A percentile compares a stretch with the other conserved stretches of the same genome.
Conservation (phyloP, 1,140 invertebrate species). For the Eumeta japonica region DNA sequence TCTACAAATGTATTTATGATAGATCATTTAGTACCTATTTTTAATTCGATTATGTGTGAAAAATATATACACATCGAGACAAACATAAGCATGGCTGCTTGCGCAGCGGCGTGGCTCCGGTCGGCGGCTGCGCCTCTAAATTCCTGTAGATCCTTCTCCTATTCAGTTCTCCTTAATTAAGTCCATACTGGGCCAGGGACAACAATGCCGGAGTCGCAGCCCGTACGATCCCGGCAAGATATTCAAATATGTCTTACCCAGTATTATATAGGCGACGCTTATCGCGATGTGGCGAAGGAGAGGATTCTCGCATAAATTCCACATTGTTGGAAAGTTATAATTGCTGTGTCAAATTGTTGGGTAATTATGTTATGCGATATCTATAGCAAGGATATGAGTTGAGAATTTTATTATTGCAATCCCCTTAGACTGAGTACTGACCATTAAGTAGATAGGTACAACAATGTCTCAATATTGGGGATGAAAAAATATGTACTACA, state of each 20-base stretch:
- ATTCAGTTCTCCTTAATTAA: conserved; percentile 49
- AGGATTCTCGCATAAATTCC: neutral
- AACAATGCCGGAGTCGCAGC: conserved; percentile 35
- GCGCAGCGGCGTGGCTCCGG: too few species aligned
- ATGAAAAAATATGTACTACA: too few species aligned
- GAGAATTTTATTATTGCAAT: too few species aligned
- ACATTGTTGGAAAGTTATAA: conserved; percentile 4
- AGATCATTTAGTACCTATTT: too few species aligned
- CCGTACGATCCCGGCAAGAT: conserved; percentile 43
- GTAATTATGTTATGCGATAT: neutral
- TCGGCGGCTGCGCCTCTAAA: conserved; percentile 26
- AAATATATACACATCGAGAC: too few species aligned
- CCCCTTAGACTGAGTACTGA: too few species aligned
- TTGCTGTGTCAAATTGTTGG: conserved; percentile 6
- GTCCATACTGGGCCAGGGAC: conserved; percentile 47
- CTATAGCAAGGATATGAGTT: neutral
- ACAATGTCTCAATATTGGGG: too few species aligned
- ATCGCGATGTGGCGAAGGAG: conserved; percentile 16
- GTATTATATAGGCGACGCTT: conserved; percentile 44
- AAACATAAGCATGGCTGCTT: too few species aligned
- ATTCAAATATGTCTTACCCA: conserved; percentile 54
- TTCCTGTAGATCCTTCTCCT: conserved; percentile 44
- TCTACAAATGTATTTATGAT: too few species aligned
- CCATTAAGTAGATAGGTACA: too few species aligned
- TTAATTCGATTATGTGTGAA: too few species aligned